Evolutionary conservation across 2,888 invertebrate species (phyloP).

Genomic region (Halictus quadricinctus): DNA sequence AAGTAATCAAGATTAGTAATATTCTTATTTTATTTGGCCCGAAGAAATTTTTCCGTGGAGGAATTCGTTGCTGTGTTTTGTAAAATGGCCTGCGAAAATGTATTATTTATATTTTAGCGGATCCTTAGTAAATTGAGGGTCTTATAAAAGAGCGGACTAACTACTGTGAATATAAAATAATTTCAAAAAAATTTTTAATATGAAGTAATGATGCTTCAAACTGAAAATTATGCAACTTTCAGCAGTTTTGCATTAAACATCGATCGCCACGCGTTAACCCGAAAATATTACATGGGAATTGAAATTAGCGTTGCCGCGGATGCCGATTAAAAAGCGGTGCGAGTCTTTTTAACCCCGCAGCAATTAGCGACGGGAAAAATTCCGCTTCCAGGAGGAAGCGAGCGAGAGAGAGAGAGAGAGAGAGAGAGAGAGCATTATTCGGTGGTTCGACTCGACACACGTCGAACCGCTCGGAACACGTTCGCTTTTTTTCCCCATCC

Average conservation of each 20-base stretch:
- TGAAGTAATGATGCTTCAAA: background rate
- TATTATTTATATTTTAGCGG: no score
- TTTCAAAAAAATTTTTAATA: background rate
- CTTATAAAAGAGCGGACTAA: background rate
- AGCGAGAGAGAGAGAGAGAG: background rate
- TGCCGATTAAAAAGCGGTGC: background rate
- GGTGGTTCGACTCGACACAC: background rate
- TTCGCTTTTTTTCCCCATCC: background rate
- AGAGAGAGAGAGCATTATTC: background rate
- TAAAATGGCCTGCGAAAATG: no score
- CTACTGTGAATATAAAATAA: background rate
- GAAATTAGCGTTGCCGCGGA: background rate
- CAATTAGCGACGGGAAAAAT: background rate
- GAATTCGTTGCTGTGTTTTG: no score
- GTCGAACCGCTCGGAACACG: constrained; percentile 4
- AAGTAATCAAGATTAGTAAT: background rate
- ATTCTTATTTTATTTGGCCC: background rate
- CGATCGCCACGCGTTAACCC: background rate
- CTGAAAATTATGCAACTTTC: background rate
- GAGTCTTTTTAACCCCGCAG: background rate
- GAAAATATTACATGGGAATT: background rate
- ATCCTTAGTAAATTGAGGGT: background rate
- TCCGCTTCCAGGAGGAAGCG: background rate
- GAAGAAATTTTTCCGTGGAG: no score
- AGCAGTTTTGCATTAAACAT: background rate